Evolutionary conservation across 1,140 invertebrate genomes (phyloP).

Genomic region (Periplaneta americana): DNA sequence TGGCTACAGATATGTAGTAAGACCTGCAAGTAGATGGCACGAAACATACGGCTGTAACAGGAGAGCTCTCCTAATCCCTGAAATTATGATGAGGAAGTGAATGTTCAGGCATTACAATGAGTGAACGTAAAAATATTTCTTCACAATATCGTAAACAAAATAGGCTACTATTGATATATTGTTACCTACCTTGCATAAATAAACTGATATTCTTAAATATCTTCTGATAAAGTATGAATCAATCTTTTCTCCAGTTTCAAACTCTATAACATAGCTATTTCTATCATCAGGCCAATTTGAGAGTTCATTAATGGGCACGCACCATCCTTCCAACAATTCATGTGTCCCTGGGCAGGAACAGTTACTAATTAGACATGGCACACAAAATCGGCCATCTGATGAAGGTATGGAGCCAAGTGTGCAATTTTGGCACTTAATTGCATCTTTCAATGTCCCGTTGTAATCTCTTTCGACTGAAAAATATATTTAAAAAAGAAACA

Average conservation of each 20-base stretch:
- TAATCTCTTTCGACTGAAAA: constrained; percentile 38
- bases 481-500: not conserved
- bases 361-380: constrained; percentile 34
- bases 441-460: constrained; percentile 35
- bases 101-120: too few relatives aligned
- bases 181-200: constrained; percentile 47
- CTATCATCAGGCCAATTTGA: constrained; percentile 32
- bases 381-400: constrained; percentile 33
- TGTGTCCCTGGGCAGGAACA: constrained; percentile 31
- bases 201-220: constrained; percentile 39
- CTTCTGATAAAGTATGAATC: constrained; percentile 44
- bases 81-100: too few relatives aligned
- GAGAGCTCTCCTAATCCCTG: too few relatives aligned
- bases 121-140: too few relatives aligned
- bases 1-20: too few relatives aligned
- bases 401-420: constrained; percentile 38
- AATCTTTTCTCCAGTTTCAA: constrained; percentile 30
- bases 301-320: constrained; percentile 32
- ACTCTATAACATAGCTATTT: constrained; percentile 36
- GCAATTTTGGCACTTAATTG: constrained; percentile 40
- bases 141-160: too few relatives aligned
- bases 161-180: too few relatives aligned
- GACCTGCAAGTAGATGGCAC: too few relatives aligned
- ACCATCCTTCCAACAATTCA: constrained; percentile 34
- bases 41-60: too few relatives aligned